Conservation (phyloP, 1,140 invertebrate species). For the Ylistrum balloti region DNA sequence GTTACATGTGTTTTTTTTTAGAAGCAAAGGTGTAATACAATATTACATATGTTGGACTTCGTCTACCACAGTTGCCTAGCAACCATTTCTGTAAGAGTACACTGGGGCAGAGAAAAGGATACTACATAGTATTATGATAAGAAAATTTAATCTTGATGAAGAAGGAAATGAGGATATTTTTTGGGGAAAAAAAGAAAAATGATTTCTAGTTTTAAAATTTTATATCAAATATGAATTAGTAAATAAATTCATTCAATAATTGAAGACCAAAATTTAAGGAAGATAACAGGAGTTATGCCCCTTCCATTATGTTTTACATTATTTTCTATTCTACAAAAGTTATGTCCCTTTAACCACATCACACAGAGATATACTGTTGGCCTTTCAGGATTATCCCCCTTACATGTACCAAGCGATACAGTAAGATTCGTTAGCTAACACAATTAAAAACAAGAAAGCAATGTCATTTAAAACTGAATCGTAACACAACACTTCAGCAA, state of each 20-base stretch:
- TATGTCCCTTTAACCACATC: not conserved
- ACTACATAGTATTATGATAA: not conserved
- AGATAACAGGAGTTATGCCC: not conserved
- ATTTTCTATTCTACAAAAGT: not conserved
- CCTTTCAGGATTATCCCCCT: not conserved
- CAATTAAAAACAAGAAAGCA: no score
- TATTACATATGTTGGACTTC: not conserved
- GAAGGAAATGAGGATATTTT: no score
- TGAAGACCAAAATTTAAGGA: not conserved
- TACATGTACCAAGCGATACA: not conserved
- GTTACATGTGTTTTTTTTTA: constrained; percentile 25
- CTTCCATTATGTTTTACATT: not conserved
- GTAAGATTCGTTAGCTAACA: not conserved
- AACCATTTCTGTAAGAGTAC: not conserved
- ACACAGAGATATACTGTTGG: not conserved
- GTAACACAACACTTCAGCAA: not conserved
- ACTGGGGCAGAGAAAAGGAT: not conserved
- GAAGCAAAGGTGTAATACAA: not conserved
- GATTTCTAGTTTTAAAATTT: no score
- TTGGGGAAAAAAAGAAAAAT: no score
- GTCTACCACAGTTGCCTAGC: not conserved
- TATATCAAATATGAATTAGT: no score
- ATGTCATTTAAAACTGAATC: not conserved
- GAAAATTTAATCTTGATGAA: no score
- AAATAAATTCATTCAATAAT: no score